Conservation (phyloP, 2,113 vertebrate species). For the Zeus faber region DNA sequence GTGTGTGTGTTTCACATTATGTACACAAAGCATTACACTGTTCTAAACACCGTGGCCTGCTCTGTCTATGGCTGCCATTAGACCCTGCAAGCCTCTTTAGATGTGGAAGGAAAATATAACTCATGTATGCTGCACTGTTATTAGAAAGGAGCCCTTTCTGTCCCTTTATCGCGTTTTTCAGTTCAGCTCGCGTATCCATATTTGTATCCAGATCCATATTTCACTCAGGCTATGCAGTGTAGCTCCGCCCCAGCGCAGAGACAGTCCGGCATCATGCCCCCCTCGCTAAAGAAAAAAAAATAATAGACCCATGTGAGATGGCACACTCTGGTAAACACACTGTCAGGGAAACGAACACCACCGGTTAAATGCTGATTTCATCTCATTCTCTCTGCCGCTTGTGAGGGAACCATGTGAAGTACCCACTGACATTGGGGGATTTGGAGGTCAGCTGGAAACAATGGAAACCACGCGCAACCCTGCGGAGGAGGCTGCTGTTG, state of each 20-base stretch:
- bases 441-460: slow-evolving; percentile 35
- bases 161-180: slow-evolving; percentile 32
- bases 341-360: slow-evolving; percentile 27
- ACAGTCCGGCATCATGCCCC: slow-evolving; percentile 40
- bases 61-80: too few relatives aligned
- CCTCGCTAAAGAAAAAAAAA: too few relatives aligned
- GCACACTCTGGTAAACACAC: slow-evolving; percentile 62
- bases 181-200: too few relatives aligned
- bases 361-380: slow-evolving; percentile 27
- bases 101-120: slow-evolving; percentile 3
- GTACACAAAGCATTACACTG: not conserved
- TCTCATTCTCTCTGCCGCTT: slow-evolving; percentile 33
- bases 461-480: not conserved
- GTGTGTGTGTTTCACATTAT: not conserved
- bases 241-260: slow-evolving; percentile 38
- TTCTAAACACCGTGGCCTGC: too few relatives aligned
- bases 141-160: slow-evolving; percentile 17
- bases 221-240: too few relatives aligned
- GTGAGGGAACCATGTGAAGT: slow-evolving; percentile 10
- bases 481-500: slow-evolving; percentile 11
- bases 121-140: slow-evolving; percentile 11
- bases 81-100: too few relatives aligned
- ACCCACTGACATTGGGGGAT: slow-evolving; percentile 27
- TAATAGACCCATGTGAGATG: slow-evolving; percentile 69
- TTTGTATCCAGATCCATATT: too few relatives aligned